phyloP scores from a whole-genome alignment of 2,888 invertebrate genomes.

The Choristoneura rosaceana region DNA sequence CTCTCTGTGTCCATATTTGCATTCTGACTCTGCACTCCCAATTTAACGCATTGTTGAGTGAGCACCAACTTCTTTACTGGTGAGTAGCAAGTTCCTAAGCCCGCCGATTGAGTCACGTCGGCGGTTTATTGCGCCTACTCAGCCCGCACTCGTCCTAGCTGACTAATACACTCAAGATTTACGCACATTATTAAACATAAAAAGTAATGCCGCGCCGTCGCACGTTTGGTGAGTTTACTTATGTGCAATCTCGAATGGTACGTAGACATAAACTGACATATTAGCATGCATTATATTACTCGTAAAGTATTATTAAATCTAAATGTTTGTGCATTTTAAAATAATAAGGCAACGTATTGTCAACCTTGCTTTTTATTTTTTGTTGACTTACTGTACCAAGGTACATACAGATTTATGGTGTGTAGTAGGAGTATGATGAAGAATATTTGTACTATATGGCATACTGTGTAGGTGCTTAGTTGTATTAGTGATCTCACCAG shows the following conservation, averaged over 20 bases:
- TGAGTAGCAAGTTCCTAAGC: conserved; percentile 17
- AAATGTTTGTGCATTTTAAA: no score
- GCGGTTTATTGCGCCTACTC: conserved; percentile 17
- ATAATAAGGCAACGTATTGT: no score
- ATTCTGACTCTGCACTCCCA: conserved; percentile 62
- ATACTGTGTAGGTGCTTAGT: neutral
- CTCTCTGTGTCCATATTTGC: conserved; percentile 58
- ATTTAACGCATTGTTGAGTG: conserved; percentile 63
- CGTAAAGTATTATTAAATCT: no score
- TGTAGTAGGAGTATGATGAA: no score
- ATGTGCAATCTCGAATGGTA: conserved; percentile 8
- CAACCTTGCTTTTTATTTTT: no score
- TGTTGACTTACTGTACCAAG: no score
- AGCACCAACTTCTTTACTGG: conserved; percentile 42
- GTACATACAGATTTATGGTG: no score
- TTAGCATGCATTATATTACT: no score
- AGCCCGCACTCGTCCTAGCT: conserved; percentile 9
- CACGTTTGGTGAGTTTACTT: conserved; percentile 8
- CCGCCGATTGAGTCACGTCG: conserved; percentile 21
- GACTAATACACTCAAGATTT: conserved; percentile 23
- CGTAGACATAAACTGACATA: neutral
- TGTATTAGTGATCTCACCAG: neutral
- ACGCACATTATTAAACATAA: conserved; percentile 26
- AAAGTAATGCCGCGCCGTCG: conserved; percentile 16
- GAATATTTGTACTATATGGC: neutral